Base-by-base conservation (phyloP, 2,113 vertebrate species). In the Phainopepla nitens region DNA sequence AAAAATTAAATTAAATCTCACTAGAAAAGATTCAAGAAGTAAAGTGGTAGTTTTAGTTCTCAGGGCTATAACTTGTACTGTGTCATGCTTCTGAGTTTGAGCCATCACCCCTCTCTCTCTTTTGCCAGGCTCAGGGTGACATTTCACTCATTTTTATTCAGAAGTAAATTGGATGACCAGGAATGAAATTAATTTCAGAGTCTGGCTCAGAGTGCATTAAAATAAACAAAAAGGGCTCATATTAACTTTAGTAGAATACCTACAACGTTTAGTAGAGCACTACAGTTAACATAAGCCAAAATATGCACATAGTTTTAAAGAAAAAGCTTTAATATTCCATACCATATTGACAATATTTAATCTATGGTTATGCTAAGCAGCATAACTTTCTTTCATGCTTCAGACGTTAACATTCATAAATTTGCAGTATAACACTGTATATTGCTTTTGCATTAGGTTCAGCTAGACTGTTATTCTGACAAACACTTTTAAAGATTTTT, bases 1-100 rank as follows among this genome's bases (percentile, higher is more conserved):
- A 77, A 85, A 94, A 95, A 94, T 90, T 70, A 93, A 85, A 94
- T 50, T 73, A 89, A 90, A 94, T 96, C 84, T 94, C 94, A 82
- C 85, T 77, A 93, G 90, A 73, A 90, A 95, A 77, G 33, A 82
- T 19, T 86, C 9, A 53, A 76, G 70, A 18, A 60, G 27, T 54
- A 62, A 88, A 68, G 39, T 24, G 29, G 36, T 54, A 39, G 33
- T 29, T 82, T 70, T 31, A 62, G 17, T 77, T 95, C 42, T 70
- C 45, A 76, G 57, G 15, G 28, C 51, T 73, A 6, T 8, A 66
- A 61, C 36, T n/a, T 70, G 25, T 16, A 51, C 12, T 9, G 1
- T 45, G 49, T 14, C 64, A 51, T 22, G 39, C 39, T 86, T 61
- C 71, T 61, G 58, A 85, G 70, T 90, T 85, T 65, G 57, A 50